These are phyloP conservation scores for Clitarchus hookeri DNA, from an alignment of 2,888 invertebrate species.

Conservation along the genomic window DNA sequence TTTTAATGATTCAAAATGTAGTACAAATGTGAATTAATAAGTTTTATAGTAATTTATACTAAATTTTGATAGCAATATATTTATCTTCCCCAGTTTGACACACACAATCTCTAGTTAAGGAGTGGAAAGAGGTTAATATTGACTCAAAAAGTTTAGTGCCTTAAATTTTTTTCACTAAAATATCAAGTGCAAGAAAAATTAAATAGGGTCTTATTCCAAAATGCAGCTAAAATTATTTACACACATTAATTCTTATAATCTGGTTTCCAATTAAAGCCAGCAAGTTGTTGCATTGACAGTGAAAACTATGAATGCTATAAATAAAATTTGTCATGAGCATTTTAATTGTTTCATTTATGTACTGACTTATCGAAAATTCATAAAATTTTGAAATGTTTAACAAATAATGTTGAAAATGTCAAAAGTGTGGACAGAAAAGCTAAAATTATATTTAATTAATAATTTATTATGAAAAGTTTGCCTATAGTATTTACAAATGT, in stretches of 20 bases:
- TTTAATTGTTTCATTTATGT: neutral
- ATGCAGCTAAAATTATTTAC: slow-evolving; percentile 34
- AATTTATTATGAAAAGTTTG: neutral
- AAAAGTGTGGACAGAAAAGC: neutral
- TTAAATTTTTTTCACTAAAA: slow-evolving; percentile 34
- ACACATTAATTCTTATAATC: slow-evolving; percentile 31
- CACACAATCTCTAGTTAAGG: slow-evolving; percentile 28
- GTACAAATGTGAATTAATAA: slow-evolving; percentile 32
- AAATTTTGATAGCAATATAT: slow-evolving; percentile 36
- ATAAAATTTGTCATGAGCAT: neutral
- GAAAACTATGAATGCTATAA: neutral
- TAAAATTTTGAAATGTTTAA: neutral
- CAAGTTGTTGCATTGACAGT: neutral
- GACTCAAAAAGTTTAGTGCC: slow-evolving; percentile 39
- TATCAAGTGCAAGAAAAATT: neutral
- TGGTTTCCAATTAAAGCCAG: neutral
- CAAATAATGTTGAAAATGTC: neutral
- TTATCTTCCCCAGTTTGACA: slow-evolving; percentile 26
- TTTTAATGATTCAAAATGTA: slow-evolving; percentile 32
- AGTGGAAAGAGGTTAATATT: slow-evolving; percentile 31
- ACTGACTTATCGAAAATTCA: neutral
- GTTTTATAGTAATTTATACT: slow-evolving; percentile 36
- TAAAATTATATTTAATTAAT: neutral
- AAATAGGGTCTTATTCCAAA: neutral
- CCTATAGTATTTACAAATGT: neutral